phyloP scores from a whole-genome alignment of 2,113 vertebrate species.

The Okapia johnstoni region DNA sequence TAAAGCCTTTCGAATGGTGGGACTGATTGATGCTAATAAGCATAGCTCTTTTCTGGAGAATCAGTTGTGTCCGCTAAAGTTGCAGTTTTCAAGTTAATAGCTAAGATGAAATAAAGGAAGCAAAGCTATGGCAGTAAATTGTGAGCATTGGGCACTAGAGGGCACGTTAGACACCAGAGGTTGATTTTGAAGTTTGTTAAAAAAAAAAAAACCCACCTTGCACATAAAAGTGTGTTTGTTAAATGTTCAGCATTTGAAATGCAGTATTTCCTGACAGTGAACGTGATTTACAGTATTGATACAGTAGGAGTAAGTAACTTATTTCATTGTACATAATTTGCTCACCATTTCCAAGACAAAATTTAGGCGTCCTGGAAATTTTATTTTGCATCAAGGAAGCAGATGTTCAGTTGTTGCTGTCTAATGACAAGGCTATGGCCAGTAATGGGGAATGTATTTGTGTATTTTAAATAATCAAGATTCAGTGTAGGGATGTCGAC shows the following conservation, averaged over 20 bases:
- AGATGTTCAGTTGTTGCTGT: conserved; percentile 85
- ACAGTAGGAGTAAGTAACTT: background rate
- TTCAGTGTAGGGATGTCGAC: background rate
- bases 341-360: conserved; percentile 47
- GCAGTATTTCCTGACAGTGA: background rate
- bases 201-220: background rate
- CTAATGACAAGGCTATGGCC: conserved; percentile 79
- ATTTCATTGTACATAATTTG: background rate
- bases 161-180: background rate
- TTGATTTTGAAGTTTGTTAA: background rate
- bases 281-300: background rate
- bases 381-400: conserved; percentile 43
- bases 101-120: background rate
- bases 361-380: conserved; percentile 25
- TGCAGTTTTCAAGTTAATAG: background rate
- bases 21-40: background rate
- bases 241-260: background rate
- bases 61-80: background rate
- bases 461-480: background rate
- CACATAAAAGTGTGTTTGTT: background rate
- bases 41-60: background rate
- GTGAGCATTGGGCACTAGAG: background rate
- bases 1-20: background rate
- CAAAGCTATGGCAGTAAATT: background rate
- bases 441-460: background rate